Base-by-base conservation (phyloP, 2,113 vertebrate species). In the Spea multiplicata region DNA sequence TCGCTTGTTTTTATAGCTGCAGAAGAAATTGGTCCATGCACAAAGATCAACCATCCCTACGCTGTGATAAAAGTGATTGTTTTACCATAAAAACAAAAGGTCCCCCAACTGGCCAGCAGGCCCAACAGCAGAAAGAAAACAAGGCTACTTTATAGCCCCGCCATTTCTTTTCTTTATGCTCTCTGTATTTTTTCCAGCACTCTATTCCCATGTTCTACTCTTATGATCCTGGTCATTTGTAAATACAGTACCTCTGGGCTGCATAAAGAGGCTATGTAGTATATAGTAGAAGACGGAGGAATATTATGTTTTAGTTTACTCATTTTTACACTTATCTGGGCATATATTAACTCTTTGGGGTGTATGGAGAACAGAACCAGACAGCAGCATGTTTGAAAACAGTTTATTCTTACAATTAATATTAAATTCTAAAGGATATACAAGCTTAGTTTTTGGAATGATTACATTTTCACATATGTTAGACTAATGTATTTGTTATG, bases 91-190 rank as follows among this genome's bases (percentile, higher is more conserved):
- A 85, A 86, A 83, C 74, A 84, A 81, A 87, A 83, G 83, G 84
- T 81, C 84, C 83, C 83, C 75, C 57, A 78, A 78, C 83, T 46
- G 78, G 83, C 57, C 87, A 86, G 81, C 76, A 83, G 78, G 78
- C 8, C 84, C 87, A 84, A 48, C 71, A 71, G 17, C 76, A 5
- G 14, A 75, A 73, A 79, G 64, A 47, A 52, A 50, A 67, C 47
- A 49, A 78, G 57, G 5, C 76, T 13, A 65, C 55, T 49, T 78
- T 78, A 78, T 59, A 53, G 67, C 50, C 59, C 52, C 49, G 16
- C 17, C n/a, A 49, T 70, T 70, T 65, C 67, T 50, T 52, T 78
- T 71, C 76, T 78, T 71, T 78, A 71, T 65, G 30, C 49, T 53
- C 55, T 50, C 46, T 71, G 70, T 55, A 71, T 71, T 65, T 78